phyloP scores from a whole-genome alignment of 2,888 invertebrate species.

The Crematogaster levior region DNA sequence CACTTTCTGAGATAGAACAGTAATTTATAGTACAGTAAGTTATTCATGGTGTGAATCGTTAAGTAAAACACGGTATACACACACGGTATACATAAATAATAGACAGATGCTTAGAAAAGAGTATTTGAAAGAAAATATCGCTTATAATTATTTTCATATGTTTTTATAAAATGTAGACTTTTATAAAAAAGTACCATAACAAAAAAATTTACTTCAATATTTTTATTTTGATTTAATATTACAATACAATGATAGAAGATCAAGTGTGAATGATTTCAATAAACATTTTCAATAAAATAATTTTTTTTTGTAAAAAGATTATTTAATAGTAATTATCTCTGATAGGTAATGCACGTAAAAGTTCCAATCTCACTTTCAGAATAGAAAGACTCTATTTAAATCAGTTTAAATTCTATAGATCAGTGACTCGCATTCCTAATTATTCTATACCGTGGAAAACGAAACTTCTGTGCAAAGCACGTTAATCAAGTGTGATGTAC shows the following conservation, averaged over 20 bases:
- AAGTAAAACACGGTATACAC: neutral
- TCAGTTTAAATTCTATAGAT: constrained; percentile 48
- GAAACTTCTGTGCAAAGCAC: constrained; percentile 17
- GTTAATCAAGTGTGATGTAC: constrained; percentile 32
- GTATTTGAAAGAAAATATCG: neutral
- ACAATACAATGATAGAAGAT: neutral
- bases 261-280: no score
- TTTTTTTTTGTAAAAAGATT: neutral
- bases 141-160: neutral
- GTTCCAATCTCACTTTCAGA: constrained; percentile 31
- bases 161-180: neutral
- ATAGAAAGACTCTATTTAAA: constrained; percentile 21
- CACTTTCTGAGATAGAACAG: constrained; percentile 6
- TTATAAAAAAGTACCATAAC: neutral
- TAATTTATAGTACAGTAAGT: neutral
- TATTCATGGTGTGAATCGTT: neutral
- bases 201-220: neutral
- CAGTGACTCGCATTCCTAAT: constrained; percentile 52
- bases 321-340: constrained; percentile 12
- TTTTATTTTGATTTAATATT: neutral
- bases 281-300: no score
- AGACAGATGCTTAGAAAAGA: neutral
- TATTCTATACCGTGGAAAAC: constrained; percentile 17
- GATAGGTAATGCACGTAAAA: constrained; percentile 1
- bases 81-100: neutral